Evolutionary conservation across 2,888 invertebrate genomes (phyloP).

Genomic region (Esperia sulphurella): DNA sequence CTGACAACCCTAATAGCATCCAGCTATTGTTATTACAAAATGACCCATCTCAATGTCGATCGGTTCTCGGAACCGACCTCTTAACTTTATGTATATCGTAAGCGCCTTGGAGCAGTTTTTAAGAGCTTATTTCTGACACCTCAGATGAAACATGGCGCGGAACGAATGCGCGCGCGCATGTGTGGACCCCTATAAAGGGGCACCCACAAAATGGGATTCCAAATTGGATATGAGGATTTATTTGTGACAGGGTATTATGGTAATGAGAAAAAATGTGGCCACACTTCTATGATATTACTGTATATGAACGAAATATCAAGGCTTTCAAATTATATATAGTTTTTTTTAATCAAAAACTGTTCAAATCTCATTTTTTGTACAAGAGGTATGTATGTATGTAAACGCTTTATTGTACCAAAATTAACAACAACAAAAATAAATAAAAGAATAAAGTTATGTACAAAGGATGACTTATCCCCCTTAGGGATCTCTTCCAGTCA

Average conservation of each 20-base stretch:
- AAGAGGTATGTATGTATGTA: no score
- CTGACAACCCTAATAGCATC: slow-evolving; percentile 44
- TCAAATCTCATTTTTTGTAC: no score
- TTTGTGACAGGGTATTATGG: not conserved
- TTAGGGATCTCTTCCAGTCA: no score
- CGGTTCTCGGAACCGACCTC: slow-evolving; percentile 55
- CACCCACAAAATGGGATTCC: slow-evolving; percentile 41
- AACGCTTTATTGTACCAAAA: no score
- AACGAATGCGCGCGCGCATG: slow-evolving; percentile 50
- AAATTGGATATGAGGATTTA: slow-evolving; percentile 50
- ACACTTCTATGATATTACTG: no score
- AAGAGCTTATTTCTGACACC: slow-evolving; percentile 74
- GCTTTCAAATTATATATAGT: no score
- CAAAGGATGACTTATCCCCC: no score
- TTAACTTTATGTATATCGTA: slow-evolving; percentile 40
- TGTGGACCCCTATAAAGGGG: slow-evolving; percentile 33
- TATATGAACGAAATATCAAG: no score
- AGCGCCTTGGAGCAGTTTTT: slow-evolving; percentile 62
- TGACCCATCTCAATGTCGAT: slow-evolving; percentile 77
- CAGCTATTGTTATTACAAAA: slow-evolving; percentile 70
- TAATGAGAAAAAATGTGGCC: no score
- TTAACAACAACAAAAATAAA: no score
- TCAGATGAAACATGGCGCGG: slow-evolving; percentile 66
- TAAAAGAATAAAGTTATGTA: no score
- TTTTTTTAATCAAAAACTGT: no score